Percentiles rank a stretch among this genome's conserved stretches.
phyloP scores from a whole-genome alignment of 2,888 invertebrate genomes.

The Gandaritis pyraliata region DNA sequence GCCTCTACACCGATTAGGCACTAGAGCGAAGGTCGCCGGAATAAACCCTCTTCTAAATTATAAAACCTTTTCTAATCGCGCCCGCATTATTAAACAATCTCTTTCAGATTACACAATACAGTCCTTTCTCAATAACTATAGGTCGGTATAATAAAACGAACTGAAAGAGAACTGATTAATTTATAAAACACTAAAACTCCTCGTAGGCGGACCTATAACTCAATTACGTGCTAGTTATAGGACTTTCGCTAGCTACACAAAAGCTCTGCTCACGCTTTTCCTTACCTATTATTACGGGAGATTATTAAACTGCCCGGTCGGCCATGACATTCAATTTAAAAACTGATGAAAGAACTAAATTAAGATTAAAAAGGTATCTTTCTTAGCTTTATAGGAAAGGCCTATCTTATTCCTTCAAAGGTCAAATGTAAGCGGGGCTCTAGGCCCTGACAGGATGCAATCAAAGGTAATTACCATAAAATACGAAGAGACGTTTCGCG shows the following conservation, averaged over 20 bases:
- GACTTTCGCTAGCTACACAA: background rate
- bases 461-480: constrained; percentile 44
- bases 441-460: constrained; percentile 27
- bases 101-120: constrained; percentile 6
- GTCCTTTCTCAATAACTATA: constrained; percentile 15
- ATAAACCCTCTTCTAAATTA: constrained; percentile 13
- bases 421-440: constrained; percentile 38
- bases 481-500: constrained; percentile 38
- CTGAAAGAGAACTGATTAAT: constrained; percentile 4
- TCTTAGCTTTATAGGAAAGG: constrained; percentile 2
- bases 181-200: background rate
- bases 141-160: constrained; percentile 5
- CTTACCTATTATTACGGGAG: background rate
- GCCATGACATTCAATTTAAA: background rate
- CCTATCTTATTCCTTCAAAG: constrained; percentile 32
- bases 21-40: constrained; percentile 8
- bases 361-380: background rate
- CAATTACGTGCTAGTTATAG: background rate
- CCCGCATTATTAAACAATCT: constrained; percentile 9
- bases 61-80: constrained; percentile 9
- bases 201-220: background rate
- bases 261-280: background rate
- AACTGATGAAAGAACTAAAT: background rate
- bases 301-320: background rate
- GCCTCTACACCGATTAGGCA: constrained; percentile 85